phyloP scores from a whole-genome alignment of 2,113 vertebrate species.

The Megalops atlanticus region DNA sequence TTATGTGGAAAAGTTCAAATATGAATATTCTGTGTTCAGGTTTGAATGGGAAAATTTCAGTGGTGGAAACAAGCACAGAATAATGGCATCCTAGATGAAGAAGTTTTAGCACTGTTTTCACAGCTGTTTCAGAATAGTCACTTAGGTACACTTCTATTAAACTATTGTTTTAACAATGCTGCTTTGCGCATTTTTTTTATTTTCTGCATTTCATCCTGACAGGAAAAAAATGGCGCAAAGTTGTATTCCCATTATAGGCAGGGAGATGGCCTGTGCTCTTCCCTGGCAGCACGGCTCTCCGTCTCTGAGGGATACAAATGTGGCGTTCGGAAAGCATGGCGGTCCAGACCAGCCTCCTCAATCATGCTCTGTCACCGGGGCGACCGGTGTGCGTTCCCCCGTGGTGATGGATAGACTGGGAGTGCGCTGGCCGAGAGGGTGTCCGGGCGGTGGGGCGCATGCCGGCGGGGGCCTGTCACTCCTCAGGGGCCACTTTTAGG shows the following conservation, averaged over 20 bases:
- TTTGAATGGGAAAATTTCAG: no score
- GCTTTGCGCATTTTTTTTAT: no score
- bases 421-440: conserved; percentile 58
- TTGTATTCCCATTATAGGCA: conserved; percentile 1
- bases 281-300: conserved; percentile 13
- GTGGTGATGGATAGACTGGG: conserved; percentile 83
- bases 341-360: conserved; percentile 75
- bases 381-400: conserved; percentile 78
- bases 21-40: no score
- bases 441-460: conserved; percentile 63
- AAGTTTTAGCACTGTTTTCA: no score
- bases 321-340: conserved; percentile 70
- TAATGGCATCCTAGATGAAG: no score
- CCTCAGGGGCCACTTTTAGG: conserved; percentile 36
- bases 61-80: no score
- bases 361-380: conserved; percentile 81
- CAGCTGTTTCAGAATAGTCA: no score
- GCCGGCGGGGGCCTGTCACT: conserved; percentile 68
- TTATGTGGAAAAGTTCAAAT: no score
- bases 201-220: no score
- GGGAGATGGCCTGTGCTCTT: neutral
- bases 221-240: neutral
- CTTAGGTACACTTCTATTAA: no score
- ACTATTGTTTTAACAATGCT: no score
- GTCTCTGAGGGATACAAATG: conserved; percentile 74